Base-by-base conservation (phyloP, 2,888 invertebrate genomes). In the Scaptomyza tumidula region DNA sequence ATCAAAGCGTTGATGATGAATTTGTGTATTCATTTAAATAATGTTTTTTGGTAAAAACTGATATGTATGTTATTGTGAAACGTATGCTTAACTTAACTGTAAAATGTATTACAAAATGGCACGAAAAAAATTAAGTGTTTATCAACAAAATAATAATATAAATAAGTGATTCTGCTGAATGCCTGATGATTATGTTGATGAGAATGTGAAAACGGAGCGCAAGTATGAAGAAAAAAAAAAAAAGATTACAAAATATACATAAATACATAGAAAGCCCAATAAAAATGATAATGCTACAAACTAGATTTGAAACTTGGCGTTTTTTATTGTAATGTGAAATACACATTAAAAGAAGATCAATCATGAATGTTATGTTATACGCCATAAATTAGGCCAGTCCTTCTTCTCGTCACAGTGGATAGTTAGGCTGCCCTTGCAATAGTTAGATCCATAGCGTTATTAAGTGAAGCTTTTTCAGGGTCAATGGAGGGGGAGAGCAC, bases 281-380 rank as follows among this genome's bases (percentile, higher is more conserved):
- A 81, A 79, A 83, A 87, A 78, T 60, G 64, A 84, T 78, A 71
- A 81, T 73, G 78, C 75, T 78, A 73, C 68, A 73, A 75, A 62
- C 78, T 72, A 50, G n/a, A 45, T 52, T 19, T 6, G 9, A 43
- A 11, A 24, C 9, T 50, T 1, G 0, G 33, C 1, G 10, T 39
- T 37, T 57, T 24, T 11, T 2, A 29, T 16, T 24, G 3, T 19
- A 19, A 1, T 5, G 24, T 2, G 24, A 3, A 24, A 3, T 24
- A 3, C 24, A 24, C 33, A 58, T 35, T 31, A 41, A 57, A 50
- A 7, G 10, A 10, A 29, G n/a, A 50, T 50, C 57, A 50, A 57
- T 44, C 55, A 60, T 27, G 35, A 27, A 5, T 49, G n/a, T 10
- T 13, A 11, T 11, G 11, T 59, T 44, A n/a, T 45, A n/a, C 16